Conservation (phyloP, 2,113 vertebrate species). For the Clupea harengus region DNA sequence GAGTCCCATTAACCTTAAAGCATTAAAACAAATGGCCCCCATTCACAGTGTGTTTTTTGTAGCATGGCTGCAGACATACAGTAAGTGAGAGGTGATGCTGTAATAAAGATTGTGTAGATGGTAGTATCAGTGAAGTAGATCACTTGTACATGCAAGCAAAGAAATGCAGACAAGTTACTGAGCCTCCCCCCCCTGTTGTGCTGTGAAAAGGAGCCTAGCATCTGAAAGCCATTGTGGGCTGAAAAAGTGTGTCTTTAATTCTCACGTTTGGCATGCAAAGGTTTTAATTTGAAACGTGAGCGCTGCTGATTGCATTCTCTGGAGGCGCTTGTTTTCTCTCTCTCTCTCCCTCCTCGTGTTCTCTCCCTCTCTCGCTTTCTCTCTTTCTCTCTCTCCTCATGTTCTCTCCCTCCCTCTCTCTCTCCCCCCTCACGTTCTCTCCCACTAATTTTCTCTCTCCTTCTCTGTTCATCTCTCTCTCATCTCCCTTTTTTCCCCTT, state of each 20-base stretch:
- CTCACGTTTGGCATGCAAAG: constrained; percentile 45
- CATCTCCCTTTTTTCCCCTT: no score
- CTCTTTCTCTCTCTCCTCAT: not conserved
- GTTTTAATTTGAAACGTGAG: constrained; percentile 50
- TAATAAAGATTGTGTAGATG: not conserved
- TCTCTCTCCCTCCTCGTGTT: constrained; percentile 21
- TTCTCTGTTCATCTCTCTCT: not conserved
- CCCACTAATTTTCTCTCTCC: not conserved
- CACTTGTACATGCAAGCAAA: not conserved
- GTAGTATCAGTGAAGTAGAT: not conserved
- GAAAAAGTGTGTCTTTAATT: constrained; percentile 33
- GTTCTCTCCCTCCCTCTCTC: not conserved
- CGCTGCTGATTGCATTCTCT: constrained; percentile 42
- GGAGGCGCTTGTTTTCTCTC: not conserved
- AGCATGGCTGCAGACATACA: not conserved
- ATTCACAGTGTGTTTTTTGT: not conserved
- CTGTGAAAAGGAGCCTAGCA: constrained; percentile 20
- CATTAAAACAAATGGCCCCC: constrained; percentile 20
- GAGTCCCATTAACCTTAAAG: not conserved
- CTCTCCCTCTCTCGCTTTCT: not conserved
- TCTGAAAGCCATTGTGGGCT: constrained; percentile 41
- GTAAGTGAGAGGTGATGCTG: not conserved
- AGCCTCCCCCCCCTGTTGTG: not conserved
- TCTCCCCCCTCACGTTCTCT: not conserved
- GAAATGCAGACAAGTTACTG: not conserved